These are phyloP conservation scores for Myrmecobius fasciatus DNA, from an alignment of 2,113 vertebrate species.

Conservation along the genomic window DNA sequence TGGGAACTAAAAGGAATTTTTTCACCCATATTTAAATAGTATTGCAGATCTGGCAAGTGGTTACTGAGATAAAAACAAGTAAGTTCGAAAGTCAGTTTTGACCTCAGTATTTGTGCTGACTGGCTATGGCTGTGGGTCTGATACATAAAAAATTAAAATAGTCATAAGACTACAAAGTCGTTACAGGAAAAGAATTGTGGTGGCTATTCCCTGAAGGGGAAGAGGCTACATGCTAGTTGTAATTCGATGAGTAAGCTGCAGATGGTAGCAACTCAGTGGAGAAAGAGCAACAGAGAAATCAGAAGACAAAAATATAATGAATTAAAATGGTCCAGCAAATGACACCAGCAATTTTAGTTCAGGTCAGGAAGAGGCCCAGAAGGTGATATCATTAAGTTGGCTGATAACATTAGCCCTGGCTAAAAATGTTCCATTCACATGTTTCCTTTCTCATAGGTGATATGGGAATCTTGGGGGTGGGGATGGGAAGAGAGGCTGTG, in stretches of 20 bases:
- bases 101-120: not conserved
- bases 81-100: not conserved
- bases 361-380: not conserved
- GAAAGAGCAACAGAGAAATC: not conserved
- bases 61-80: not conserved
- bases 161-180: not conserved
- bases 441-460: not conserved
- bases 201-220: not conserved
- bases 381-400: not conserved
- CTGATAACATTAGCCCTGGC: not conserved
- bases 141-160: not conserved
- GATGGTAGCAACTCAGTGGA: not conserved
- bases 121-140: not conserved
- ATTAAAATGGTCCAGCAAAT: not conserved
- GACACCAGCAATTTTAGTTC: not conserved
- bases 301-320: not conserved
- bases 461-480: not conserved
- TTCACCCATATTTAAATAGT: not conserved
- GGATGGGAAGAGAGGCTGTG: too few relatives aligned
- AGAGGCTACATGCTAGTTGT: not conserved
- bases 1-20: not conserved
- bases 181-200: not conserved
- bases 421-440: not conserved
- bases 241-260: not conserved
- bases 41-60: not conserved